Percentiles rank a stretch among this genome's conserved stretches.
Conservation (phyloP, 2,888 invertebrate genomes). For the Scaptomyza parva region DNA sequence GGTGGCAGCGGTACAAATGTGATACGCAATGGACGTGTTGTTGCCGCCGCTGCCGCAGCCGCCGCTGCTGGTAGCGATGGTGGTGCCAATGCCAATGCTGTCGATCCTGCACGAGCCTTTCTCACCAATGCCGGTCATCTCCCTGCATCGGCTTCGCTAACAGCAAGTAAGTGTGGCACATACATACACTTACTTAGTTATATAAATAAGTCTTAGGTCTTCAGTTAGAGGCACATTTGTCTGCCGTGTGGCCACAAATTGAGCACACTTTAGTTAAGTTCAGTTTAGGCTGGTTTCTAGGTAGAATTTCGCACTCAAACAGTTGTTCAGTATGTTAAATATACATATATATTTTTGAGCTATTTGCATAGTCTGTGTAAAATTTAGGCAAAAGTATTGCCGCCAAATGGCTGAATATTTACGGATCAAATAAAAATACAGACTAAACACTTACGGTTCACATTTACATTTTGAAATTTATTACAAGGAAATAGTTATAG, state of each 20-base stretch:
- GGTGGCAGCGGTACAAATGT: conserved; percentile 73
- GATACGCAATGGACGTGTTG: conserved; percentile 80
- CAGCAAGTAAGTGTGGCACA: conserved; percentile 88
- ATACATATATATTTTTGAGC: conserved; percentile 1
- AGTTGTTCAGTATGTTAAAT: conserved; percentile 14
- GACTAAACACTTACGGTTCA: not conserved
- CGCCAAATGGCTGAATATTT: conserved; percentile 34
- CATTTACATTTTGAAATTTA: too few relatives aligned
- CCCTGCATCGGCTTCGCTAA: conserved; percentile 89
- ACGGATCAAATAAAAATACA: not conserved
- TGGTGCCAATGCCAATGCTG: conserved; percentile 16
- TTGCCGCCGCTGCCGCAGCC: conserved; percentile 61
- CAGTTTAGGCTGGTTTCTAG: conserved; percentile 21
- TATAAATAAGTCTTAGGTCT: conserved; percentile 1
- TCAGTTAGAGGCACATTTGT: conserved; percentile 26
- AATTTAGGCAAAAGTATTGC: conserved; percentile 38
- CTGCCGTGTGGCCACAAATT: conserved; percentile 45
- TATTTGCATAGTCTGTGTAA: conserved; percentile 79
- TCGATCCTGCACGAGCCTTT: conserved; percentile 56
- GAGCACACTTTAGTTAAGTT: not conserved
- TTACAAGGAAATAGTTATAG: too few relatives aligned
- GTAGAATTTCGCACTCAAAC: conserved; percentile 61
- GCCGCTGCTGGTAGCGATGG: conserved; percentile 59
- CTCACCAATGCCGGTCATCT: conserved; percentile 84
- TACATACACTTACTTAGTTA: conserved; percentile 4